Evolutionary conservation across 2,113 vertebrate genomes (phyloP), one percentile per base, ranked within the genome.

Genomic region (Hiodon tergisus): DNA sequence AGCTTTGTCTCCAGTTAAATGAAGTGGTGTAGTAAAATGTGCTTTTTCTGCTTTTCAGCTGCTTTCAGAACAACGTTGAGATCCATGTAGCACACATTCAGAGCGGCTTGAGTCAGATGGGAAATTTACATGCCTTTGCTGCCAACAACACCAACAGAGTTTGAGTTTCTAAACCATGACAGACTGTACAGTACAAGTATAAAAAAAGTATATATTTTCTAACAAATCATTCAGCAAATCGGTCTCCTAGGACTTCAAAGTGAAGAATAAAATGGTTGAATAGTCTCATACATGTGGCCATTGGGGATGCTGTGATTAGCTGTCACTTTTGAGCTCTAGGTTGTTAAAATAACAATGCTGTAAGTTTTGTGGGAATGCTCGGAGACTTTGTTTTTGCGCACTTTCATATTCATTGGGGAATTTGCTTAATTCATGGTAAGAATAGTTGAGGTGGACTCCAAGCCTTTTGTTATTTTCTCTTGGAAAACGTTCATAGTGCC

Each of bases 71-170:
- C 86, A 99, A 98, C 0, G 97, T 99, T 5, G 97, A 99, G 89
- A 98, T 99, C 88, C 97, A 99, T 0, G 96, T 99, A 83, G 97
- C 96, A 83, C 97, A 99, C 84, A 99, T 99, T 87, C 97, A 99
- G 90, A 99, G 96, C 17, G 97, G 97, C 81, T 91, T 99, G 83
- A 99, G 96, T 89, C 97, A 98, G 87, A 97, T 99, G 91, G 97
- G 97, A 54, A 99, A 98, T 80, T 88, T 99, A 79, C 97, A 99
- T 3, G 97, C 96, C 65, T 99, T 99, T 81, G 88, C 96, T 71
- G 94, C 95, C 81, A 99, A 99, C 85, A 98, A 97, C 87, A 99
- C 97, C 86, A 95, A 98, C 86, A 92, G 94, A 86, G 94, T 95
- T 87, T 99, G 92, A 99, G 50, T 59, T 76, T 54, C 76, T 6